phyloP scores from a whole-genome alignment of 2,113 vertebrate species.

The Prietella phreatophila region DNA sequence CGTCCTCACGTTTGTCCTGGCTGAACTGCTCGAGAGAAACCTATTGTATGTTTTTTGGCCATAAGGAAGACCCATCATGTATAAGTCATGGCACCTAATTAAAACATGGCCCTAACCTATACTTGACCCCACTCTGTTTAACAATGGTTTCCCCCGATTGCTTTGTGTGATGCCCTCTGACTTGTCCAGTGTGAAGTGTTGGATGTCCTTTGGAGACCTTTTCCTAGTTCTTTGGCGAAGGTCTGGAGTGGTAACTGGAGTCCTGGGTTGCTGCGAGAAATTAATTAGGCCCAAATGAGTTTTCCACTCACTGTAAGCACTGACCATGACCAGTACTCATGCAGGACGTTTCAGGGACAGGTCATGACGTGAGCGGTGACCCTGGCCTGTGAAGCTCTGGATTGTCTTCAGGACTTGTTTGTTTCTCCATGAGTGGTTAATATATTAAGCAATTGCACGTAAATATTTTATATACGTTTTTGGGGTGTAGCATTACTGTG shows the following conservation, averaged over 20 bases:
- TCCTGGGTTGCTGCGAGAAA: slow-evolving; percentile 68
- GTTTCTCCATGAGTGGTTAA: neutral
- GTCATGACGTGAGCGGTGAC: slow-evolving; percentile 32
- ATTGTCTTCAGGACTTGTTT: neutral
- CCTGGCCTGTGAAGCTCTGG: slow-evolving; percentile 29
- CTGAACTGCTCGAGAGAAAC: slow-evolving; percentile 46
- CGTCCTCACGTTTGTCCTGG: slow-evolving; percentile 20
- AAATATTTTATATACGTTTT: neutral
- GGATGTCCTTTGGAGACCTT: slow-evolving; percentile 71
- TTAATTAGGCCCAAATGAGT: slow-evolving; percentile 90
- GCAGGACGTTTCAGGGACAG: slow-evolving; percentile 54
- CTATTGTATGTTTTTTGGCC: slow-evolving; percentile 58
- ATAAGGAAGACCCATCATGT: slow-evolving; percentile 73
- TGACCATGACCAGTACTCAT: slow-evolving; percentile 66
- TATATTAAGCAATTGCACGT: neutral
- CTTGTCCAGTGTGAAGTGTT: slow-evolving; percentile 81
- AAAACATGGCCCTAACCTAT: slow-evolving; percentile 77
- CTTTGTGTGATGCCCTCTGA: slow-evolving; percentile 75
- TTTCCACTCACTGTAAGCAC: slow-evolving; percentile 81
- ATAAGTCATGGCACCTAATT: slow-evolving; percentile 90
- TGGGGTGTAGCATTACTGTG: neutral
- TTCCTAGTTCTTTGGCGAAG: slow-evolving; percentile 65
- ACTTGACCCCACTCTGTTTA: slow-evolving; percentile 71
- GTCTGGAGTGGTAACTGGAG: slow-evolving; percentile 81
- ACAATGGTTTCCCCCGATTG: slow-evolving; percentile 76